A percentile compares a stretch with the other conserved stretches of the same genome.
These are phyloP conservation scores for Fulica atra DNA, from an alignment of 2,113 vertebrate genomes.

Conservation along the genomic window DNA sequence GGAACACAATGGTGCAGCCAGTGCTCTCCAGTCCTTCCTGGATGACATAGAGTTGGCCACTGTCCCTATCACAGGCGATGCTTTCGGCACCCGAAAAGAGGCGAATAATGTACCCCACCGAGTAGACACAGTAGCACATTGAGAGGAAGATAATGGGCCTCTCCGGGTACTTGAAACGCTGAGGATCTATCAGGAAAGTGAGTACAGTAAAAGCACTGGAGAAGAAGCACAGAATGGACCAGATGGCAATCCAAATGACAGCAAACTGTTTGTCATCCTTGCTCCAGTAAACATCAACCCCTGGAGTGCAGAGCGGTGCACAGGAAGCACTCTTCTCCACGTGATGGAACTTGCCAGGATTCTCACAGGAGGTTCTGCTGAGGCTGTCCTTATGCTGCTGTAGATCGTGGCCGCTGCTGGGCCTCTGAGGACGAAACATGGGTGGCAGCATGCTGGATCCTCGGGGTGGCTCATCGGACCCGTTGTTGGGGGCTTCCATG, in stretches of 20 bases:
- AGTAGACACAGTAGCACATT: constrained; percentile 98
- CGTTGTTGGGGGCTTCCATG: constrained; percentile 97
- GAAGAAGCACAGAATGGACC: constrained; percentile 94
- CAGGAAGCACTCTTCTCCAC: constrained; percentile 95
- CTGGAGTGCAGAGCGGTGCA: constrained; percentile 89
- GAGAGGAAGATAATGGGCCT: constrained; percentile 97
- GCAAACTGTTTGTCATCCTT: constrained; percentile 92
- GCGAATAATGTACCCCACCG: constrained; percentile 92
- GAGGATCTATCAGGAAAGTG: constrained; percentile 93
- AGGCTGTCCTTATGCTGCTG: constrained; percentile 77
- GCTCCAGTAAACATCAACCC: constrained; percentile 98
- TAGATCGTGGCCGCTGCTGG: constrained; percentile 80
- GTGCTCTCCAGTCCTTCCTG: constrained; percentile 98
- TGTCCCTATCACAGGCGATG: constrained; percentile 94
- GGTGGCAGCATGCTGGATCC: constrained; percentile 89
- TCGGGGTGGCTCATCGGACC: constrained; percentile 86
- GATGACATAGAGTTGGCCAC: constrained; percentile 93
- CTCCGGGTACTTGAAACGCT: constrained; percentile 95
- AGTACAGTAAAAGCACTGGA: constrained; percentile 97
- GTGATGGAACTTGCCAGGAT: constrained; percentile 93
- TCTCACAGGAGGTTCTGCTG: constrained; percentile 80
- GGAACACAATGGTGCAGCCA: constrained; percentile 95
- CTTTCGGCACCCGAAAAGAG: constrained; percentile 93
- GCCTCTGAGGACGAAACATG: constrained; percentile 85
- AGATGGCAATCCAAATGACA: constrained; percentile 92